These are phyloP conservation scores for Pardalotus punctatus DNA, from an alignment of 2,113 vertebrate species.

Conservation along the genomic window DNA sequence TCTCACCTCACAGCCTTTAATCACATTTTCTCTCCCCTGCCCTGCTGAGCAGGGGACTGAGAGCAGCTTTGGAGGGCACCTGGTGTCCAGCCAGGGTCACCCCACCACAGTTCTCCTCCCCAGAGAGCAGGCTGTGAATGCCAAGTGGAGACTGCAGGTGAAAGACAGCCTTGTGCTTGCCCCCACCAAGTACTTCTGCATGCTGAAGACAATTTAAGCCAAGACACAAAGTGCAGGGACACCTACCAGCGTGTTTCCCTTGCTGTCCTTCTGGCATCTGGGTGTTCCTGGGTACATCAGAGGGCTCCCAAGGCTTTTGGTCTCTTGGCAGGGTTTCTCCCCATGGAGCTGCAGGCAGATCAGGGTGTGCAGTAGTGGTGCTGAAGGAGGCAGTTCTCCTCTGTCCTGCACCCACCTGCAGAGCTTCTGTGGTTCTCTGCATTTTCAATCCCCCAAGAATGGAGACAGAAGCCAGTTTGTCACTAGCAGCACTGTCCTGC, in stretches of 20 bases:
- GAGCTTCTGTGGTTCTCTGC: background rate
- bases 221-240: background rate
- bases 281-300: background rate
- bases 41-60: background rate
- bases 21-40: background rate
- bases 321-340: background rate
- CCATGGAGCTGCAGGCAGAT: fast-evolving
- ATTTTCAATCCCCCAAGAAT: fast-evolving
- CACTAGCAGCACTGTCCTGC: fast-evolving
- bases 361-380: background rate
- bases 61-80: background rate
- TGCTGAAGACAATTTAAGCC: background rate
- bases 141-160: background rate
- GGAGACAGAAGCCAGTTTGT: background rate
- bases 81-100: background rate
- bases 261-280: background rate
- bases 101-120: background rate
- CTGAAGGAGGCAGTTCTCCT: background rate
- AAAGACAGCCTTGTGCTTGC: background rate
- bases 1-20: background rate
- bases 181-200: background rate
- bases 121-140: background rate
- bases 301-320: background rate
- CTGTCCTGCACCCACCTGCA: background rate
- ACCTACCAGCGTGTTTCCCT: constrained; percentile 6